phyloP scores from a whole-genome alignment of 2,888 invertebrate species.

The Phlogophora meticulosa region DNA sequence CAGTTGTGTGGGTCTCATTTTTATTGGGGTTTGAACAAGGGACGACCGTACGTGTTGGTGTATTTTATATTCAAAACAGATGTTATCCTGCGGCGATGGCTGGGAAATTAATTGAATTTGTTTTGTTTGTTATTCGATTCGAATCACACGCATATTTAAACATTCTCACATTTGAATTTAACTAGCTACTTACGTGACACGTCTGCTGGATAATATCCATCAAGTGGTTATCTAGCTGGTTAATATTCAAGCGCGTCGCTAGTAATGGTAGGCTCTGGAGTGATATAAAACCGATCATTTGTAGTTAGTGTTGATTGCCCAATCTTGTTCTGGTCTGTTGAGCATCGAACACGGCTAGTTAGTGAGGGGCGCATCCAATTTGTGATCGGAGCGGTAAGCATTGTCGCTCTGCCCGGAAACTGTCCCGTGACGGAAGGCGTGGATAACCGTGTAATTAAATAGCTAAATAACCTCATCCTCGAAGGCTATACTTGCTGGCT shows the following conservation, averaged over 20 bases:
- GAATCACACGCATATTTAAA: conserved; percentile 84
- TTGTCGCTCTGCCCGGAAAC: conserved; percentile 77
- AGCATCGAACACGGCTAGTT: conserved; percentile 65
- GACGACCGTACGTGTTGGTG: conserved; percentile 79
- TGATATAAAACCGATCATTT: conserved; percentile 66
- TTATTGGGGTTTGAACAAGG: conserved; percentile 85
- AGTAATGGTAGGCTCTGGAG: conserved; percentile 48
- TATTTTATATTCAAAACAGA: conserved; percentile 90
- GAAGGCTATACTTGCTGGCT: conserved; percentile 64
- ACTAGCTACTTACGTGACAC: conserved; percentile 66
- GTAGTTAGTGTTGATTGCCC: conserved; percentile 70
- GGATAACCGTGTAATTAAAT: conserved; percentile 84
- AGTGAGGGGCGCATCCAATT: conserved; percentile 74
- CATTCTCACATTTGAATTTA: conserved; percentile 80
- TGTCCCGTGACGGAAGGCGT: conserved; percentile 79
- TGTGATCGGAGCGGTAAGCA: conserved; percentile 68
- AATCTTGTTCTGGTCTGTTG: conserved; percentile 72
- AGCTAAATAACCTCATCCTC: conserved; percentile 75
- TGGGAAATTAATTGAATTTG: conserved; percentile 88
- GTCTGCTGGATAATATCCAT: conserved; percentile 63
- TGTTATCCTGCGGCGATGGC: conserved; percentile 84
- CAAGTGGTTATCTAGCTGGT: conserved; percentile 63
- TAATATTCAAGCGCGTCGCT: conserved; percentile 64
- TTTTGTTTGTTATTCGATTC: conserved; percentile 86
- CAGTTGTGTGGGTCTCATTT: conserved; percentile 85